Evolutionary conservation across 2,797 vertebrate species (phyloP).

Genomic region (Accipiter minullus): DNA sequence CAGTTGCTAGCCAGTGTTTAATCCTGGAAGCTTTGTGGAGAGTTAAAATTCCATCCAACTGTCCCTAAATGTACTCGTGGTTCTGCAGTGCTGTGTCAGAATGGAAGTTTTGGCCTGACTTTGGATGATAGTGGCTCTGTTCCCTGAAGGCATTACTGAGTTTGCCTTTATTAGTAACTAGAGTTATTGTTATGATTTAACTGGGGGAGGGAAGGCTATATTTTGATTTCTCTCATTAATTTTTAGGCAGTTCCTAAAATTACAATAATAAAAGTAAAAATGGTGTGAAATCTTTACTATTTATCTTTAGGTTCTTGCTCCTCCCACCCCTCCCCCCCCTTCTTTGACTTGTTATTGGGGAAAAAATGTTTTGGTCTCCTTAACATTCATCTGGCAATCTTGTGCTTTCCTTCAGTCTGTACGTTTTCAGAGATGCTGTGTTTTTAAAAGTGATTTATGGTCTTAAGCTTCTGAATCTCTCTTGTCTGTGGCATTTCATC

Average conservation of each 20-base stretch:
- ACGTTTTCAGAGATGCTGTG: neutral
- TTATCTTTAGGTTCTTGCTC: neutral
- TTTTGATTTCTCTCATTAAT: neutral
- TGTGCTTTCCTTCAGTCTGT: neutral
- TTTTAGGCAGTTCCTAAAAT: neutral
- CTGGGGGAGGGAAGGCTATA: neutral
- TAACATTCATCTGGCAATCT: neutral
- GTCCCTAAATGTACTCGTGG: accelerated
- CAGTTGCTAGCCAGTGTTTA: neutral
- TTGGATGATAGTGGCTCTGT: neutral
- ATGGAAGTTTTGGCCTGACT: neutral
- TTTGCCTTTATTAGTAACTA: neutral
- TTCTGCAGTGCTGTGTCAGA: neutral
- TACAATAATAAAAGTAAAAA: neutral
- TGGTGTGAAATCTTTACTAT: neutral
- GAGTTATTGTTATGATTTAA: neutral
- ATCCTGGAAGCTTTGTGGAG: neutral
- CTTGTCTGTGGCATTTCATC: neutral
- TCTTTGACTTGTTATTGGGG: neutral
- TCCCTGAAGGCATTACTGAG: neutral
- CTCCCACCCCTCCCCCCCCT: neutral
- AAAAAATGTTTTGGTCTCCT: neutral
- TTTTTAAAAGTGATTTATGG: neutral
- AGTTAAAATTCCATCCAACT: neutral
- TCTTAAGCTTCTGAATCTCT: neutral